Evolutionary conservation across 1,140 invertebrate species (phyloP).

Genomic region (Pseudachorutes palmiensis): DNA sequence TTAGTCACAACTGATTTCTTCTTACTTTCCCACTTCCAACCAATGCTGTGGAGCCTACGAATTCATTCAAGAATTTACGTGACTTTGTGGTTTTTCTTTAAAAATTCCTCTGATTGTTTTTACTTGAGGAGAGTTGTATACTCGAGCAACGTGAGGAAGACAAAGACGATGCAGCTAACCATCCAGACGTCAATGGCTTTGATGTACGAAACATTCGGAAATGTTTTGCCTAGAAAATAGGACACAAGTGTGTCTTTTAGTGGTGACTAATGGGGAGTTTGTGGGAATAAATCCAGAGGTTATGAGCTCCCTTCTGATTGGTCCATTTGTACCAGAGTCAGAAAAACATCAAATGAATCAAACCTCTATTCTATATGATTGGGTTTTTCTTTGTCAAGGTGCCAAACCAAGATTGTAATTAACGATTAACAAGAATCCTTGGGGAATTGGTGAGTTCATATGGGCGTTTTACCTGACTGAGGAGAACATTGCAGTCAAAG

Average conservation of each 20-base stretch:
- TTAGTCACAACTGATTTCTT: not conserved
- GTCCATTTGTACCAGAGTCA: not conserved
- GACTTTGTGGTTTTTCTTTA: not conserved
- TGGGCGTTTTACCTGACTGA: constrained; percentile 15
- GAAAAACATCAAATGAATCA: not conserved
- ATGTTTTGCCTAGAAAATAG: constrained; percentile 57
- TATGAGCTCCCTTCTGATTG: not conserved
- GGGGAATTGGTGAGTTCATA: not conserved
- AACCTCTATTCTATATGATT: not conserved
- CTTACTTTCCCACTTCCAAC: not conserved
- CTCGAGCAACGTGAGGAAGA: constrained; percentile 60
- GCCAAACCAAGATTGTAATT: not conserved
- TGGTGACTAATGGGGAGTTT: no score
- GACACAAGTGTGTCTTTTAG: not conserved
- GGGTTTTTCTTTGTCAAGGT: not conserved
- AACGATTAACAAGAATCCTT: not conserved
- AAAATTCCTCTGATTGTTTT: not conserved
- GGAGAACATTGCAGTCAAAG: constrained; percentile 22
- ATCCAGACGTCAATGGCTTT: constrained; percentile 65
- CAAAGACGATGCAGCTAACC: constrained; percentile 60
- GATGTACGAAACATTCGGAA: constrained; percentile 53
- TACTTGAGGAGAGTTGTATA: constrained; percentile 55
- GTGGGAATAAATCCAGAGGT: not conserved
- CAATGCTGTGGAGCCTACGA: no score
- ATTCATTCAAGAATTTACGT: no score